Conservation (phyloP, 2,113 vertebrate genomes). For the Psittacus erithacus region DNA sequence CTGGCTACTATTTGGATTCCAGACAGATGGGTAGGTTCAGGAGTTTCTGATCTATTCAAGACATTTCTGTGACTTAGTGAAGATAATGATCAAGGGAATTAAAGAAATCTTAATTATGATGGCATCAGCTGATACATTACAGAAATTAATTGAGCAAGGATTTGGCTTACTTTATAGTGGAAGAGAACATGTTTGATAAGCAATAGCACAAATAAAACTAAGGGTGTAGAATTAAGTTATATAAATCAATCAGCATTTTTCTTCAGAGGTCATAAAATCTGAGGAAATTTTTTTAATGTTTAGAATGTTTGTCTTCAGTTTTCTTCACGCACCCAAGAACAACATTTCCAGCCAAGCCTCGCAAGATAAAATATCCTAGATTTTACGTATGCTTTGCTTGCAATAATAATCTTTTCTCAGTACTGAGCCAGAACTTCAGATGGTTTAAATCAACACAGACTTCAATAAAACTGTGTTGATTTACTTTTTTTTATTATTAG, state of each 20-base stretch:
- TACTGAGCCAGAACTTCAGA: conserved; percentile 48
- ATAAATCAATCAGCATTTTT: background rate
- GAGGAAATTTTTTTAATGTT: background rate
- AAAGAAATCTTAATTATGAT: background rate
- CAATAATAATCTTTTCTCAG: conserved; percentile 36
- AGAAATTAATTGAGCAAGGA: background rate
- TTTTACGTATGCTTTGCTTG: conserved; percentile 31
- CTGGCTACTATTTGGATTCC: background rate
- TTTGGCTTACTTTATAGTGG: background rate
- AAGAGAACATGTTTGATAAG: background rate
- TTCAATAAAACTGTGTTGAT: conserved; percentile 56
- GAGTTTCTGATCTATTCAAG: background rate
- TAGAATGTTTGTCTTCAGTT: background rate
- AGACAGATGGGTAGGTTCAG: background rate
- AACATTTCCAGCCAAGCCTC: conserved; percentile 34
- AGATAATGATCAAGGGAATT: background rate
- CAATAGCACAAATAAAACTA: background rate
- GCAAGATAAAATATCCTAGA: conserved; percentile 40
- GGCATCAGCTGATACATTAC: background rate
- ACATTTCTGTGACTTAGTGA: background rate
- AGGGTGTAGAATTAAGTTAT: background rate
- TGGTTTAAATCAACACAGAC: conserved; percentile 61
- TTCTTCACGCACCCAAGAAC: conserved; percentile 4
- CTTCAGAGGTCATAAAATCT: background rate
- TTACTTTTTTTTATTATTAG: conserved; percentile 24